Base-by-base conservation (phyloP, 2,113 vertebrate genomes). In the Passer domesticus region DNA sequence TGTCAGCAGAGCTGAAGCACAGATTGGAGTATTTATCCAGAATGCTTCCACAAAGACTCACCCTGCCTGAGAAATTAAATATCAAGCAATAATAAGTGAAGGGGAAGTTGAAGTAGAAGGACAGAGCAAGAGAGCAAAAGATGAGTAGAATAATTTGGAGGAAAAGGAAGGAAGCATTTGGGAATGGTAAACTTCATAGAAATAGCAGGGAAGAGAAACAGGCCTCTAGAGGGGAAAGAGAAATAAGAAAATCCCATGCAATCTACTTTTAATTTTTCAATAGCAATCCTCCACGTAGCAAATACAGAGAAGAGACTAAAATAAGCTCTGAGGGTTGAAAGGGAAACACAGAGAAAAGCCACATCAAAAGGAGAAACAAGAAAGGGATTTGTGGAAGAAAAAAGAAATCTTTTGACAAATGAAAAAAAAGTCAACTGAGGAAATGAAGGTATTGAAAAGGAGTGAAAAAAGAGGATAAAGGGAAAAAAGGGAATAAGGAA, bases 211-310 rank as follows among this genome's bases (percentile, higher is more conserved):
- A 90, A 90, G 79, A 94, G 72, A 78, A 90, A 86, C 2, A 11
- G 35, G n/a, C 17, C 76, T 89, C 79, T 70, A 56, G 85, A 76
- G 60, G 25, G 70, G 87, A 89, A 80, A 56, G 43, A 82, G 52
- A 86, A 96, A 90, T 86, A 93, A 63, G 93, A 95, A 95, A 93
- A 88, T 95, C 60, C 72, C 44, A 53, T 78, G 56, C 88, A 96
- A 96, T 91, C 79, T 88, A 96, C 86, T 92, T 94, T 67, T 94
- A 92, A 93, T 96, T 94, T 97, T 96, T 96, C 91, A 92, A 72
- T 89, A 92, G 83, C 1, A 0, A 56, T 96, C 56, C 37, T 95
- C 73, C 39, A 58, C 33, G 56, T 60, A 93, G 52, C 79, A 97
- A 95, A 90, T 89, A 93, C 49, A 88, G 87, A 52, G 79, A 94